Base-by-base conservation (phyloP, 1,140 invertebrate species). In the Dendroctonus ponderosae region DNA sequence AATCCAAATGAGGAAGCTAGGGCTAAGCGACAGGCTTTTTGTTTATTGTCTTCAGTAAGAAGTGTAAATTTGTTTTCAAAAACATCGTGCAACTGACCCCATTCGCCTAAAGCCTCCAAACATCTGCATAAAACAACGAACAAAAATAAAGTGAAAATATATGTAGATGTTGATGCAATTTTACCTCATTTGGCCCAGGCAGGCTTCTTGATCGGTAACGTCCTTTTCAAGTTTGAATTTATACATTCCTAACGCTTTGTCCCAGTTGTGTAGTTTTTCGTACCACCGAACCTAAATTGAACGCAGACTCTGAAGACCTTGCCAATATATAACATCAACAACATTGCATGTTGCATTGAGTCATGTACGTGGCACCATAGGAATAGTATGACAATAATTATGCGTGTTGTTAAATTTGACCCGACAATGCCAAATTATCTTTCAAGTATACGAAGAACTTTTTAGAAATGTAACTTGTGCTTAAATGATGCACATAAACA, bases 231-330 rank as follows among this genome's bases (percentile, higher is more conserved):
- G 75, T 70, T 86, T 85, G 59, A 88, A 85, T 50, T 87, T 82
- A 75, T 99, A 99, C 0, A 96, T 85, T 62, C 89, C 83, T 11
- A 99, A 81, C 0, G 98, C 98, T 77, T 94, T 93, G 70, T 99
- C 94, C 97, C 97, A 99, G 74, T 98, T 96, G 76, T 99, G 96
- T 2, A 99, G 81, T 78, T 99, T 99, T 77, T 99, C 98, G 77
- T 98, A 98, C 97, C 97, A 99, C 6, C 93, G 83, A 52, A 98
- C 94, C 66, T 67, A 26, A 26, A 26, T 26, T 26, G 3, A 26
- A 26, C 26, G 3, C 26, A 2, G 26, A 3, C 40, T 12, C n/a
- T 26, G 3, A 26, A 26, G 26, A 2, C 26, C 26, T 26, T 26
- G 26, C 26, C 26, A 26, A 26, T 3, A 26, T 26, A 26, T 26